These are phyloP conservation scores for Ectropis crepuscularia DNA, from an alignment of 2,888 invertebrate genomes.

Conservation along the genomic window DNA sequence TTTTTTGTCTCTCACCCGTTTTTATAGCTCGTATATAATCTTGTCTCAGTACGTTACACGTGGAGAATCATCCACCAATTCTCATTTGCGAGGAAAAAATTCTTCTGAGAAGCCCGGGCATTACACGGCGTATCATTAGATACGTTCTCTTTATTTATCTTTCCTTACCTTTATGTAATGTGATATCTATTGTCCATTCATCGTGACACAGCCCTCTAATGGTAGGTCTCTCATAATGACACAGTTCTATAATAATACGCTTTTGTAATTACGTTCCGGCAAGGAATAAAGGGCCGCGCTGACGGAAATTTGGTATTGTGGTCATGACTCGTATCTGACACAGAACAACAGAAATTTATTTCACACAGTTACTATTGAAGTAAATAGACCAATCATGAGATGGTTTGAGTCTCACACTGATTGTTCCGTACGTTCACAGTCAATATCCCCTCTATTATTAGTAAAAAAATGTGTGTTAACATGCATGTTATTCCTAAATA, in stretches of 20 bases:
- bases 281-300: slow-evolving; percentile 6
- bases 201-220: slow-evolving; percentile 34
- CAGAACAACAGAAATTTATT: too few relatives aligned
- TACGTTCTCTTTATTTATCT: slow-evolving; percentile 32
- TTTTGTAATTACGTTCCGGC: slow-evolving; percentile 28
- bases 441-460: too few relatives aligned
- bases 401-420: too few relatives aligned
- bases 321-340: too few relatives aligned
- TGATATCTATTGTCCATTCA: slow-evolving; percentile 38
- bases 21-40: slow-evolving; percentile 3
- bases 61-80: slow-evolving; percentile 9
- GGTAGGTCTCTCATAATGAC: slow-evolving; percentile 32
- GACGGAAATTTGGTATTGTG: slow-evolving; percentile 1
- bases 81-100: slow-evolving; percentile 13
- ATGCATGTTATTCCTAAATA: too few relatives aligned
- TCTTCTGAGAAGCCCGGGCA: slow-evolving; percentile 11
- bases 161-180: slow-evolving; percentile 35
- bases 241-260: slow-evolving; percentile 20
- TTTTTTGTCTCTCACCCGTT: background rate
- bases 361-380: too few relatives aligned
- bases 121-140: slow-evolving; percentile 29
- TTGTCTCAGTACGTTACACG: background rate
- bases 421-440: too few relatives aligned
- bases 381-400: too few relatives aligned
- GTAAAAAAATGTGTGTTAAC: too few relatives aligned